Evolutionary conservation across 2,797 vertebrate species (phyloP), one percentile per base, ranked within the genome.

Genomic region (Coregonus sp.): DNA sequence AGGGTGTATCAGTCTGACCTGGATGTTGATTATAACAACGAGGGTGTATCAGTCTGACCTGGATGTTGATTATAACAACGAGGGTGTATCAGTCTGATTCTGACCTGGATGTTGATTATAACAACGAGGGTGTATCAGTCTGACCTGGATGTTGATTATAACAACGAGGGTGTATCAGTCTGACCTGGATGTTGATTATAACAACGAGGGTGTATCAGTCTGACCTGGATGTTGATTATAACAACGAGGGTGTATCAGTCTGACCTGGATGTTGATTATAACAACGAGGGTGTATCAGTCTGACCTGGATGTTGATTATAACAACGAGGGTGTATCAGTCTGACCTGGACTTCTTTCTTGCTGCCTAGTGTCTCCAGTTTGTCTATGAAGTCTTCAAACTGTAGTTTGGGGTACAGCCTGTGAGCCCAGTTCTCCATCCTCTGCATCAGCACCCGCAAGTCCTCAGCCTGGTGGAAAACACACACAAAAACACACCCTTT

Each of bases 391-490:
- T 98, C 96, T 72, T 98, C 97, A 92, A 99, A 99, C 72, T 96
- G 95, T 77, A 99, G 88, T 82, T 97, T 97, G 25, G 98, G 97
- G 87, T 93, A 99, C 1, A 99, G 85, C 18, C 98, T 92, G 84
- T 99, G 98, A 29, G 97, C 98, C 98, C 98, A 99, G 90, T 99
- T 98, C 87, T 99, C 97, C 97, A 98, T 98, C 59, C 94, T 96
- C 71, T 87, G 94, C 83, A 99, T 94, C 2, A 99, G 91, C 0
- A 91, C 92, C 83, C 90, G 95, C 84, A 99, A 89, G 85, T 99
- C 95, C 59, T 97, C 96, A 5, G 92, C 93, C 98, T 99, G 82
- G 7, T 1, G 0, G 20, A 4, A 79, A 29, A 25, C 12, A 75
- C 15, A 72, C 35, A 63, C 1, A 9, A 47, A 16, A 16, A 68